These are phyloP conservation scores for Orchesellides sinensis DNA, from an alignment of 2,888 invertebrate genomes.

Conservation along the genomic window DNA sequence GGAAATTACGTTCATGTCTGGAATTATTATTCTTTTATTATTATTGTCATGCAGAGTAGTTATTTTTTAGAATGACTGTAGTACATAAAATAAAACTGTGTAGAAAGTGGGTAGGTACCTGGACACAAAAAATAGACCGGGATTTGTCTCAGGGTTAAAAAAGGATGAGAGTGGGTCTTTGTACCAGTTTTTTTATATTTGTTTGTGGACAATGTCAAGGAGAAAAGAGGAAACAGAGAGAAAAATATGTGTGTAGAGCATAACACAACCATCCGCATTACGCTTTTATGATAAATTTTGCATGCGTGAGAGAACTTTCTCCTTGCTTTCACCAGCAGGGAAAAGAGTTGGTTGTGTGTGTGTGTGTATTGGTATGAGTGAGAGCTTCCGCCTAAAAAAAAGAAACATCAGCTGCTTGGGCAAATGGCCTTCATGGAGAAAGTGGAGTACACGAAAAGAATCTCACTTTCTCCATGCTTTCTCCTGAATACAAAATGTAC, in stretches of 20 bases:
- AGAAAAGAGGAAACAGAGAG: background rate
- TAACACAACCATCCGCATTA: conserved; percentile 40
- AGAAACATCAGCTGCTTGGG: background rate
- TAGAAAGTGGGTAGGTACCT: no score
- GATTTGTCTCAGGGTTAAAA: no score
- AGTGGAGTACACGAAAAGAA: background rate
- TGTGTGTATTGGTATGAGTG: background rate
- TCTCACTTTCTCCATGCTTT: background rate
- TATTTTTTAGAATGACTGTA: no score
- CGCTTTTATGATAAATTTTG: conserved; percentile 60
- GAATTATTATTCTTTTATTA: no score
- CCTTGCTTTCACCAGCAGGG: background rate
- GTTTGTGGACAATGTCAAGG: no score
- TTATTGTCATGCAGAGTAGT: no score
- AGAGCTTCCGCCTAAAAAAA: background rate
- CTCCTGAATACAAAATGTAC: background rate
- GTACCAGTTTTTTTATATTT: background rate
- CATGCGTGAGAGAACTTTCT: conserved; percentile 56
- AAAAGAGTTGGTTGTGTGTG: background rate
- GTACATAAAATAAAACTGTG: no score
- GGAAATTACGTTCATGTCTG: no score
- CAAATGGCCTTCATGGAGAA: background rate
- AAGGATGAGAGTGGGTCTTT: background rate
- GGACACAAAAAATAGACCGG: no score
- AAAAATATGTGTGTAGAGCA: no score